Base-by-base conservation (phyloP, 1,140 invertebrate genomes). In the Nasonia longicornis region DNA sequence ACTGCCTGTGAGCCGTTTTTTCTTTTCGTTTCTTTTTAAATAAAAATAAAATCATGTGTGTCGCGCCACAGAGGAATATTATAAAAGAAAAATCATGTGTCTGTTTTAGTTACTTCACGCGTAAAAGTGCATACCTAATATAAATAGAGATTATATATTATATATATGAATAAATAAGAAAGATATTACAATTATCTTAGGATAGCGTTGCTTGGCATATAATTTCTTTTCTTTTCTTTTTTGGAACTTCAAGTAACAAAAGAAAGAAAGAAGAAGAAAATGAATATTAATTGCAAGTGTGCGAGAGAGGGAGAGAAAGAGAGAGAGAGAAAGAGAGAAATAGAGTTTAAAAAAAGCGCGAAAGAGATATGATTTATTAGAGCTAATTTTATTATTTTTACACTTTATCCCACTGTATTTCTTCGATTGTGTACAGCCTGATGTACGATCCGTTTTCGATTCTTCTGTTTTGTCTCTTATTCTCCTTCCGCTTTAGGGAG, bases 151-250 rank as follows among this genome's bases (percentile, higher is more conserved):
- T 87, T 82, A 75, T 79, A 67, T 82, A 80, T 76, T 76, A 82
- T 79, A 84, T 83, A 84, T 82, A 84, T 64, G 79, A 85, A 86
- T 85, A 85, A 86, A 86, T 71, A 76, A 76, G 29, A 86, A 86
- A 87, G 87, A 88, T 89, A 90, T 89, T 90, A 87, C 86, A 89
- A 79, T 89, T 90, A 90, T 90, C 88, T 89, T 91, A 91, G 89
- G 83, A 89, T 90, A 90, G 88, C 87, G 20, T 75, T 87, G 90
- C 89, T 91, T 90, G 89, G 88, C 84, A 89, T 87, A 89, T 86
- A 90, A 85, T 82, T 82, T 81, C 64, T 90, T 91, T 91, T 86
- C 85, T 89, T 87, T 88, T 87, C 86, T 80, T 58, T 87, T 86
- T 80, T 58, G 16, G 52, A 86, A 85, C 79, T 85, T 86, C 84